These are phyloP conservation scores for Oophaga pumilio DNA, from an alignment of 2,113 vertebrate species.

Conservation along the genomic window DNA sequence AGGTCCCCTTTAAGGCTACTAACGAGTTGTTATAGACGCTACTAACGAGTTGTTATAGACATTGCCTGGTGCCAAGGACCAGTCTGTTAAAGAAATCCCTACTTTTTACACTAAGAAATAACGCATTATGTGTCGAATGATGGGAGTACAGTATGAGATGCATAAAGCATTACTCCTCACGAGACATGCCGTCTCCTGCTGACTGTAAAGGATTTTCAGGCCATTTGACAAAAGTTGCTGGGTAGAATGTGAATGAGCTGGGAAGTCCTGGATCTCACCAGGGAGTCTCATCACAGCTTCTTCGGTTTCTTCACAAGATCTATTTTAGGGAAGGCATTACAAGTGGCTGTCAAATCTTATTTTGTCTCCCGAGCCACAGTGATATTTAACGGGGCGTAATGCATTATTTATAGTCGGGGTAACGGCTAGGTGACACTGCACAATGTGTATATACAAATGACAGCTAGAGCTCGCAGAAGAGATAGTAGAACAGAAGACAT, in stretches of 20 bases:
- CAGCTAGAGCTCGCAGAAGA: background rate
- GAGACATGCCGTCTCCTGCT: background rate
- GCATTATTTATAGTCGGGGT: background rate
- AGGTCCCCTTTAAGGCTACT: no score
- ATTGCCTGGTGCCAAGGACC: no score
- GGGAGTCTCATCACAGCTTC: background rate
- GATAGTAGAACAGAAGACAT: no score
- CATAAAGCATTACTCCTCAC: background rate
- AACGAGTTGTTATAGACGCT: no score
- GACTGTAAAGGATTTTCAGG: constrained; percentile 8
- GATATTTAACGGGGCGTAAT: background rate
- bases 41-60: no score
- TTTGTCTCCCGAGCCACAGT: background rate
- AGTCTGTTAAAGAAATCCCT: no score
- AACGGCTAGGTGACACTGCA: background rate
- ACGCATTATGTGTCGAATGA: background rate
- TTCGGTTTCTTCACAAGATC: background rate
- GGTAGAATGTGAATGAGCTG: background rate
- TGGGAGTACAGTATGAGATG: background rate
- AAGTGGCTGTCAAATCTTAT: background rate
- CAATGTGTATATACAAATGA: background rate
- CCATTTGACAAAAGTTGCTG: background rate
- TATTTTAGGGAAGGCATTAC: background rate
- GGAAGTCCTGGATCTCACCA: constrained; percentile 1
- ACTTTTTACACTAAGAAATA: background rate